Evolutionary conservation across 2,888 invertebrate species (phyloP).

Genomic region (Octonoba sinensis): DNA sequence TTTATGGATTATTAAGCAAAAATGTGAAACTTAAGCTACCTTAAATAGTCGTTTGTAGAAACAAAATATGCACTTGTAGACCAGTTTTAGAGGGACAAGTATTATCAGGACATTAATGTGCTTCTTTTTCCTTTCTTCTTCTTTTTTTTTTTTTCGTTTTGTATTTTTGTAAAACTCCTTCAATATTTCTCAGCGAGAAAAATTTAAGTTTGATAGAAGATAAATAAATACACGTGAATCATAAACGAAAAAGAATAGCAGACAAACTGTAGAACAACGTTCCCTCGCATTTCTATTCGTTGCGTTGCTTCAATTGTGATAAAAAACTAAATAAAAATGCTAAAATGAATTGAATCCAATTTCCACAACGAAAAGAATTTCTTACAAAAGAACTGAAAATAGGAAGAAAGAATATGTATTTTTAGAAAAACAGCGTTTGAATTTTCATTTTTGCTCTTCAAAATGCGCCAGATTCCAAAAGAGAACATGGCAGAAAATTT

Average conservation of each 20-base stretch:
- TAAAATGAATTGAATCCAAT: slow-evolving; percentile 63
- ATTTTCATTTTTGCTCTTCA: slow-evolving; percentile 52
- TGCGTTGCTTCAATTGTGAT: slow-evolving; percentile 28
- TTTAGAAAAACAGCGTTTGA: slow-evolving; percentile 50
- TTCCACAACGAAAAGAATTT: slow-evolving; percentile 47
- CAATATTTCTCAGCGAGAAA: no score
- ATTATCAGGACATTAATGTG: no score
- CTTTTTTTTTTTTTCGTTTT: no score
- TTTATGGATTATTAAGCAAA: no score
- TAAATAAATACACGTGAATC: no score
- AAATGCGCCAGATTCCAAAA: slow-evolving; percentile 57
- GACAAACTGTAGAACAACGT: slow-evolving; percentile 50
- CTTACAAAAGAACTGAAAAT: slow-evolving; percentile 12
- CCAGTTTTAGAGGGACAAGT: no score
- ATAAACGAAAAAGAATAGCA: slow-evolving; percentile 5
- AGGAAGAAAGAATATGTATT: slow-evolving; percentile 9
- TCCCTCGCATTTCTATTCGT: slow-evolving; percentile 52
- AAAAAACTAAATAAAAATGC: slow-evolving; percentile 20
- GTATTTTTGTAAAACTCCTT: no score
- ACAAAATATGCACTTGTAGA: no score
- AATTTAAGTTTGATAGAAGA: no score
- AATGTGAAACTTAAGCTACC: no score
- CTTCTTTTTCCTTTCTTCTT: no score
- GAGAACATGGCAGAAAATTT: slow-evolving; percentile 41
- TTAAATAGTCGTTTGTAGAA: no score